Evolutionary conservation across 2,888 invertebrate genomes (phyloP), one percentile per base, ranked within the genome.

Genomic region (Lepas anatifera): DNA sequence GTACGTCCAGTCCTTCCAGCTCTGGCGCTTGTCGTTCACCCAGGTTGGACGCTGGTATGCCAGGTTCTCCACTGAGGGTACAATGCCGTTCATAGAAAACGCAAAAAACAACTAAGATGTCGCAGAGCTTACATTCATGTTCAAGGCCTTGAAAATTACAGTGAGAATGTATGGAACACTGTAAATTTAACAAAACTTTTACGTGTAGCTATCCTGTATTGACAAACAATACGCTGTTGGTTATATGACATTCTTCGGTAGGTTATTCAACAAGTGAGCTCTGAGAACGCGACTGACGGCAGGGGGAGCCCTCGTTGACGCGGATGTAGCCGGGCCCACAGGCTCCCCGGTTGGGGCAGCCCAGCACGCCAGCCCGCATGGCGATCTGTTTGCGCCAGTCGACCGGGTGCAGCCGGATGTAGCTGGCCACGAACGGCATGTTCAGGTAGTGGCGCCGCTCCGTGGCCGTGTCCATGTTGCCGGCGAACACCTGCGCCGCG

Each of bases 1-100:
- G 71, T 77, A 78, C 71, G 78, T 76, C 78, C 78, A 79, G 69
- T 81, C 78, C 50, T 78, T 78, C 73, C 82, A 82, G 58, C 76
- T 75, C 73, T 83, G 82, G 37, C 83, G 77, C 75, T 83, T 83
- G 76, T 81, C 81, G 76, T 83, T 83, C 71, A 82, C 80, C 81
- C 82, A 83, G 1, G 82, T 81, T 68, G 81, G 79, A 70, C 81
- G 81, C 71, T 81, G 78, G 76, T 78, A 82, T 4, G 83, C 83
- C 71, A 83, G 75, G 74, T 83, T 83, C 74, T 83, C 82, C 67
- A 82, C 83, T 83, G 76, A 10, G 76, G 2, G 27, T 27, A 50
- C 50, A 50, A 43, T 43, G 16, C 18, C 18, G 43, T 10, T 18
- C 3, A 13, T 18, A 10, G 43, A 18, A 18, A 18, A 13, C 43